Evolutionary conservation across 1,140 invertebrate genomes (phyloP), one percentile per base, ranked within the genome.

Genomic region (Patella vulgata): DNA sequence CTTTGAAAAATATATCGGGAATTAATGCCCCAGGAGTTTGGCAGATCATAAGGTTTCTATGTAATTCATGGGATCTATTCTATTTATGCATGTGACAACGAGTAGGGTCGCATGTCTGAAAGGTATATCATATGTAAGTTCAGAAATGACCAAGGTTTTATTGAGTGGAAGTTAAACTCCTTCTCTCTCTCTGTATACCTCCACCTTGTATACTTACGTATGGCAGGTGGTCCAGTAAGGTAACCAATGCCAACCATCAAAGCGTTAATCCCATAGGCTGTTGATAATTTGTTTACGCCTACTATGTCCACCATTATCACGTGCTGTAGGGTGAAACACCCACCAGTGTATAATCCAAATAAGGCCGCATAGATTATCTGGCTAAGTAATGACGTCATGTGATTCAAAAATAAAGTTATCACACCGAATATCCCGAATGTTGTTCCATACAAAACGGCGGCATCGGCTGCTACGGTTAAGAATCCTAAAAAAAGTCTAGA

Each of bases 281-380:
- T 56, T 23, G 72, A 54, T 17, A 74, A 52, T n/a, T 66, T 39
- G 2, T 53, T 46, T 19, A 74, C 42, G 28, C 72, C 72, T 0
- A 68, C 63, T 6, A 68, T 21, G 17, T 66, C 52, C n/a, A 66
- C 23, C 27, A 59, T 44, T 3, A 74, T 23, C 3, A 69, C 66
- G 11, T 36, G 63, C n/a, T 59, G 50, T 4, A 68, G 44, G 5
- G 68, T 51, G 28, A 53, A 59, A 6, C 43, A 28, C 0, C 62
- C 66, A 2, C 72, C 72, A 5, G 50, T 67, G 31, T 71, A 71
- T 9, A 71, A n/a, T 21, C 72, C 62, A 30, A 51, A 58, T 14
- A 51, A 3, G 1, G 58, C 47, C 11, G 55, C 36, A 42, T 58
- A 50, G 17, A 52, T 21, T n/a, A 64, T 44, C 40, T 53, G 55